These are phyloP conservation scores for Magallana gigas DNA, from an alignment of 1,140 invertebrate genomes.

Conservation along the genomic window DNA sequence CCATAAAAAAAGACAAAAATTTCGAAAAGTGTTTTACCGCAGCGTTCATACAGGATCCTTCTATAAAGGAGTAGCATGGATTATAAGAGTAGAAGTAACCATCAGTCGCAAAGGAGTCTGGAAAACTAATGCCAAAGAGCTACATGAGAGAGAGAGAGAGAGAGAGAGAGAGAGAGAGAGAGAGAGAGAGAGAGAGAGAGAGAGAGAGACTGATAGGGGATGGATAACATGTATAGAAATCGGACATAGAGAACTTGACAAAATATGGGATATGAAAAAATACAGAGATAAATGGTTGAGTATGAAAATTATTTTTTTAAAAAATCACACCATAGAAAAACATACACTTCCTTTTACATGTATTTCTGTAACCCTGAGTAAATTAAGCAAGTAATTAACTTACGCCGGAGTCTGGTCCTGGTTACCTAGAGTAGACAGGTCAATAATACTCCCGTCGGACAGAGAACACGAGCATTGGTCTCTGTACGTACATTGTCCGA, in stretches of 20 bases:
- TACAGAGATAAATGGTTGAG: no score
- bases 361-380: no score
- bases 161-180: slow-evolving; percentile 50
- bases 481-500: not conserved
- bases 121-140: slow-evolving; percentile 39
- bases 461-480: slow-evolving; percentile 4
- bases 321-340: no score
- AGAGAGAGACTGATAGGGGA: slow-evolving; percentile 44
- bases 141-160: slow-evolving; percentile 42
- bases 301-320: no score
- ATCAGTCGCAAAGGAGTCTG: slow-evolving; percentile 35
- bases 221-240: no score
- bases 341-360: no score
- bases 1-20: no score
- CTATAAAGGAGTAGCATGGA: slow-evolving; percentile 40
- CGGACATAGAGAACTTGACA: no score
- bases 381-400: not conserved
- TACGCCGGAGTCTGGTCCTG: slow-evolving; percentile 23
- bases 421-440: not conserved
- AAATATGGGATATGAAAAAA: no score
- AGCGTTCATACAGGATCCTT: slow-evolving; percentile 14
- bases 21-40: not conserved
- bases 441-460: not conserved
- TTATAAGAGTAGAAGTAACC: slow-evolving; percentile 45
- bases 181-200: slow-evolving; percentile 48